Percentiles rank a stretch among this genome's conserved stretches.
Evolutionary conservation across 2,113 vertebrate genomes (phyloP).

Genomic region (Peromyscus leucopus): DNA sequence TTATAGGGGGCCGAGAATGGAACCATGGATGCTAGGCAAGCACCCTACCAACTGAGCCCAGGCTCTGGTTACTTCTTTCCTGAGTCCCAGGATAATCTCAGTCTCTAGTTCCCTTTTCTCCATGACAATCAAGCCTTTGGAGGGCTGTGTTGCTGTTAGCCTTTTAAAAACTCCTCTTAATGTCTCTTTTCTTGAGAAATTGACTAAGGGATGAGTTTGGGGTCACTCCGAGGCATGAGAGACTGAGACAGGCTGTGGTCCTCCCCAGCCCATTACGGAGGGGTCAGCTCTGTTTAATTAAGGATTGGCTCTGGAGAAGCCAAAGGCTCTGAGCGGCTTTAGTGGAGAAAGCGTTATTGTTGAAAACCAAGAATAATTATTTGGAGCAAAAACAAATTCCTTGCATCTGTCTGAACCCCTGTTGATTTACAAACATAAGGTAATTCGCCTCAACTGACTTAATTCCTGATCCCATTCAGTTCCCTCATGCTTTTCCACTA

Average conservation of each 20-base stretch:
- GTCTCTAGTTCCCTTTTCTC: background rate
- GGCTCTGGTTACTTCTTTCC: background rate
- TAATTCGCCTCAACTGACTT: conserved; percentile 81
- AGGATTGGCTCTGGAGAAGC: background rate
- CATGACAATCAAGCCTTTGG: background rate
- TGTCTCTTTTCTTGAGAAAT: conserved; percentile 58
- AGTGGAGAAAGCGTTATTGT: background rate
- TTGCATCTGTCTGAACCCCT: conserved; percentile 66
- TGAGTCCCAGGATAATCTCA: background rate
- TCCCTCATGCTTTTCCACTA: conserved; percentile 77
- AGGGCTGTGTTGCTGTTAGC: background rate
- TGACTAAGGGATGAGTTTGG: conserved; percentile 18
- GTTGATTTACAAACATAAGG: conserved; percentile 77
- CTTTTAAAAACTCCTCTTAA: conserved; percentile 49
- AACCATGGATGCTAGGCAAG: background rate
- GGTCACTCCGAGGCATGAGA: background rate
- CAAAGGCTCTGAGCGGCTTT: background rate
- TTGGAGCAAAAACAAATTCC: conserved; percentile 72
- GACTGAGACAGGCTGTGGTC: background rate
- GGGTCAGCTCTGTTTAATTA: background rate
- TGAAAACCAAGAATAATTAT: conserved; percentile 79
- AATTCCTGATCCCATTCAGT: conserved; percentile 76
- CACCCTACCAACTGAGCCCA: background rate
- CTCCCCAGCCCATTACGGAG: background rate
- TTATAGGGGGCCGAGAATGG: background rate